A percentile compares a stretch with the other conserved stretches of the same genome.
These are phyloP conservation scores for Chloebia gouldiae DNA, from an alignment of 2,113 vertebrate species.

Conservation along the genomic window DNA sequence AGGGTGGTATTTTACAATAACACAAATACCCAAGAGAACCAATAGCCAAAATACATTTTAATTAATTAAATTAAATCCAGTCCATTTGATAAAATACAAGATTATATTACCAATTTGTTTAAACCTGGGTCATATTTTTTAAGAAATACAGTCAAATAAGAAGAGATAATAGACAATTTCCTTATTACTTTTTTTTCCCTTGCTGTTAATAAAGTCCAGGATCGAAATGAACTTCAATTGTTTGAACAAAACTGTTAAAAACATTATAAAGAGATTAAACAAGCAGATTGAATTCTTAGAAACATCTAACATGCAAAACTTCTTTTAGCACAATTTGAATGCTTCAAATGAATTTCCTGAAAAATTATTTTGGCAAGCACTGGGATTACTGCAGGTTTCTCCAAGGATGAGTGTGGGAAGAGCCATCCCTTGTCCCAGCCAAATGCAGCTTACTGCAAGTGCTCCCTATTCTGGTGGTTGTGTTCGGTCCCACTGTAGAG, in stretches of 20 bases:
- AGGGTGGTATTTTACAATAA: not conserved
- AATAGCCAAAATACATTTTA: conserved; percentile 31
- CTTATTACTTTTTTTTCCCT: not conserved
- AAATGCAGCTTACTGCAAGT: not conserved
- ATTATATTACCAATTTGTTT: not conserved
- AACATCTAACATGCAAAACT: conserved; percentile 58
- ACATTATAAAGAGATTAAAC: conserved; percentile 57
- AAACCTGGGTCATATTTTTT: not conserved
- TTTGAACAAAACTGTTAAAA: conserved; percentile 47
- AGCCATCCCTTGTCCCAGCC: not conserved
- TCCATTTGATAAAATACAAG: conserved; percentile 55
- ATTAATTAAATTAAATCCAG: conserved; percentile 50
- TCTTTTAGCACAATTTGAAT: not conserved
- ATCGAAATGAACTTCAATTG: conserved; percentile 26
- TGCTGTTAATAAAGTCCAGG: conserved; percentile 53
- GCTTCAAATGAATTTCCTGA: not conserved
- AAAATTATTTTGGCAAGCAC: conserved; percentile 6
- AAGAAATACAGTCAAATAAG: conserved; percentile 54
- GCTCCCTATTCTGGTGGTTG: not conserved
- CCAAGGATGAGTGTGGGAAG: not conserved
- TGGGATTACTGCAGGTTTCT: not conserved
- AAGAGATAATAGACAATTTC: conserved; percentile 22
- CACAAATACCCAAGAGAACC: not conserved
- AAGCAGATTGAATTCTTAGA: conserved; percentile 41
- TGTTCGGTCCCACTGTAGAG: accelerated